A percentile compares a stretch with the other conserved stretches of the same genome.
These are phyloP conservation scores for Coremacera marginata DNA, from an alignment of 2,888 invertebrate genomes.

Conservation along the genomic window DNA sequence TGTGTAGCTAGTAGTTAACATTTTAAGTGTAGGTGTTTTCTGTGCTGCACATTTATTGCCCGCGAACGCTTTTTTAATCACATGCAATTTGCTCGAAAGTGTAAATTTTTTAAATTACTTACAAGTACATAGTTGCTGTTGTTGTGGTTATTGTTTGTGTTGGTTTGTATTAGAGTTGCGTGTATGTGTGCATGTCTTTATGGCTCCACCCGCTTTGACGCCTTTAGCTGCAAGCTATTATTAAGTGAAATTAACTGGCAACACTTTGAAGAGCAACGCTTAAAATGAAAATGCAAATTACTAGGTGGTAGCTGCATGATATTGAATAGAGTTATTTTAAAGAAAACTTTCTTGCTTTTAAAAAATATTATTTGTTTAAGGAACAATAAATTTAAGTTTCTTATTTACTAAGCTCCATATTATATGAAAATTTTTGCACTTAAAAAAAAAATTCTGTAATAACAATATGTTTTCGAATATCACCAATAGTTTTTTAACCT, in stretches of 20 bases:
- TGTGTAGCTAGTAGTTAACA: neutral
- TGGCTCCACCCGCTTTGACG: conserved; percentile 1
- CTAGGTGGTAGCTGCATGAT: too few species aligned
- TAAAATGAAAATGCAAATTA: too few species aligned
- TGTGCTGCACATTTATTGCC: conserved; percentile 54
- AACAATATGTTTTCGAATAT: too few species aligned
- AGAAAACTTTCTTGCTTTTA: too few species aligned
- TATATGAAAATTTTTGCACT: too few species aligned
- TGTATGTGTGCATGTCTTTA: neutral
- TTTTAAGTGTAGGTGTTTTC: neutral
- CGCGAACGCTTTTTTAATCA: conserved; percentile 58
- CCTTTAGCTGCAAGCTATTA: neutral
- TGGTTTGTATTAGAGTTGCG: neutral
- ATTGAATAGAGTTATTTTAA: too few species aligned
- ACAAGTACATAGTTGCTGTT: conserved; percentile 11
- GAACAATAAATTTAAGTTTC: too few species aligned
- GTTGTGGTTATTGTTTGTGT: conserved; percentile 18
- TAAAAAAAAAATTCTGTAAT: too few species aligned
- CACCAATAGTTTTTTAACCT: too few species aligned
- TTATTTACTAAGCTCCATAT: too few species aligned
- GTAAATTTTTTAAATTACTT: conserved; percentile 30
- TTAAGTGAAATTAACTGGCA: conserved; percentile 19
- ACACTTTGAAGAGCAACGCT: neutral
- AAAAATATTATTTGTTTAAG: too few species aligned
- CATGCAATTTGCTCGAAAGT: conserved; percentile 56